Evolutionary conservation across 2,888 invertebrate genomes (phyloP).

Genomic region (Dendrolimus pini): DNA sequence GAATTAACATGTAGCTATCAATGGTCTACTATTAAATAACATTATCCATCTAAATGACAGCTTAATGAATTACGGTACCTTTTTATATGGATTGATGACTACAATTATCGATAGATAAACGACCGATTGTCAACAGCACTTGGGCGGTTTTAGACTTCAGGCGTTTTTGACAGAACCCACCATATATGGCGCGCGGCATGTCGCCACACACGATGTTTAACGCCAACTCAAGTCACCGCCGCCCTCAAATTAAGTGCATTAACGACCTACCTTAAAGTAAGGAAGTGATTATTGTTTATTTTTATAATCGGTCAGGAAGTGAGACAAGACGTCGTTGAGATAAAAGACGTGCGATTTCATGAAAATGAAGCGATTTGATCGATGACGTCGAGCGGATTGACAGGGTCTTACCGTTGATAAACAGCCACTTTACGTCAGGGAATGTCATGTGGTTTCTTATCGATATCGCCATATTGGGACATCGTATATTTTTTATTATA

Average conservation of each 20-base stretch:
- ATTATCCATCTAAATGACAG: too few species aligned
- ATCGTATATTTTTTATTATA: neutral
- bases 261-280: constrained; percentile 49
- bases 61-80: too few species aligned
- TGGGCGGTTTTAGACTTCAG: constrained; percentile 8
- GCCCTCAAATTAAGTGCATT: constrained; percentile 57
- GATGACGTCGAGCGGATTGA: constrained; percentile 32
- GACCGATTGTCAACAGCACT: neutral
- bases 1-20: too few species aligned
- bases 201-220: constrained; percentile 62
- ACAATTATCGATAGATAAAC: neutral
- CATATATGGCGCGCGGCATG: constrained; percentile 36
- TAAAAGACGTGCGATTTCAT: constrained; percentile 30
- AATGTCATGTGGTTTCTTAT: constrained; percentile 9
- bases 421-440: constrained; percentile 14
- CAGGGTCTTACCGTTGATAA: constrained; percentile 8
- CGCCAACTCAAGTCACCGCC: constrained; percentile 47
- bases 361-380: constrained; percentile 58
- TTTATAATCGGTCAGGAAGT: constrained; percentile 64
- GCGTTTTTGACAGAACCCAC: constrained; percentile 29
- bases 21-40: too few species aligned
- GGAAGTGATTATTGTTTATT: constrained; percentile 74
- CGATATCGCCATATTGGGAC: neutral
- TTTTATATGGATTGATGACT: neutral
- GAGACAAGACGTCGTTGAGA: constrained; percentile 41